These are phyloP conservation scores for Colinus virginianus DNA, from an alignment of 2,113 vertebrate species.

Conservation along the genomic window DNA sequence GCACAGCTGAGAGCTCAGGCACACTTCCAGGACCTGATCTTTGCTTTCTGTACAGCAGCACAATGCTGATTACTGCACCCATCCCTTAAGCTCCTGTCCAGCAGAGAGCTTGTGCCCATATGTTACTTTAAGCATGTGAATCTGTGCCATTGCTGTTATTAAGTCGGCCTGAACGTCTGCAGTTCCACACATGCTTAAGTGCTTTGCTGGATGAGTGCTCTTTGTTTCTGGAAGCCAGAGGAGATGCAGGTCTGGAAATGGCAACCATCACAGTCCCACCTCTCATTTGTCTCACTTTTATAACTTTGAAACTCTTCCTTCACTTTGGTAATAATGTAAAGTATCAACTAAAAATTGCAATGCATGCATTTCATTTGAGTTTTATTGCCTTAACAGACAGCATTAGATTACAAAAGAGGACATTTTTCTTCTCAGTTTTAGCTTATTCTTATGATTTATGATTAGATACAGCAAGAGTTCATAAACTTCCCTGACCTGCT, in stretches of 20 bases:
- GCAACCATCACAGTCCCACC: slow-evolving; percentile 1
- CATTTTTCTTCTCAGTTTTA: slow-evolving; percentile 87
- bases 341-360: slow-evolving; percentile 86
- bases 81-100: background rate
- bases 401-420: slow-evolving; percentile 88
- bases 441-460: slow-evolving; percentile 90
- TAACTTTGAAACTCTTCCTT: slow-evolving; percentile 81
- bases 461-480: slow-evolving; percentile 88
- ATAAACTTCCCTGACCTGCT: slow-evolving; percentile 90
- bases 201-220: background rate
- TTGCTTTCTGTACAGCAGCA: background rate
- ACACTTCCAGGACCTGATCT: background rate
- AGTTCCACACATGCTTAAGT: background rate
- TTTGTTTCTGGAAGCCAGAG: slow-evolving; percentile 26
- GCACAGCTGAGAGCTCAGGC: background rate
- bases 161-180: background rate
- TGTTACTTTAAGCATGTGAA: background rate
- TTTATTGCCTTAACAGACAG: slow-evolving; percentile 88
- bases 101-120: background rate
- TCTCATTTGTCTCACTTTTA: slow-evolving; percentile 78
- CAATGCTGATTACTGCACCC: background rate
- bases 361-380: slow-evolving; percentile 87
- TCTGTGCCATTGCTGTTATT: background rate
- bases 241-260: background rate
- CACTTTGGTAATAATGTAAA: slow-evolving; percentile 87